Evolutionary conservation across 2,888 invertebrate genomes (phyloP).

Genomic region (Seira sanloemensis): DNA sequence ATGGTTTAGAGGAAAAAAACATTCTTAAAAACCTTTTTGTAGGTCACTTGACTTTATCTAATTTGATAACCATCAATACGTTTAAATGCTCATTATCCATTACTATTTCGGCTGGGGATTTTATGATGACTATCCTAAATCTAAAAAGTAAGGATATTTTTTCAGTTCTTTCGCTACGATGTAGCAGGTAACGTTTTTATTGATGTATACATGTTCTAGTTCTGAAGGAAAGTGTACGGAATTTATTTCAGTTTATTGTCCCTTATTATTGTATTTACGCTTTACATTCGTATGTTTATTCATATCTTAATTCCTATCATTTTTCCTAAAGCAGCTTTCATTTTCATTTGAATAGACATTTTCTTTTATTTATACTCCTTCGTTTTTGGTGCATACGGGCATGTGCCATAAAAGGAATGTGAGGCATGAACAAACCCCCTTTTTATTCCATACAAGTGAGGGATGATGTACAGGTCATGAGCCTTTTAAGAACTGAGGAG

Average conservation of each 20-base stretch:
- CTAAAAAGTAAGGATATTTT: background rate
- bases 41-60: too few species aligned
- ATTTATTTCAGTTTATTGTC: constrained; percentile 34
- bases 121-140: too few species aligned
- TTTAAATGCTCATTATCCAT: background rate
- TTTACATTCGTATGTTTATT: too few species aligned
- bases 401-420: constrained; percentile 57
- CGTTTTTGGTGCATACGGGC: background rate
- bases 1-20: too few species aligned
- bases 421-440: constrained; percentile 34
- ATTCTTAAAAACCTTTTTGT: too few species aligned
- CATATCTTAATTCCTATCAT: background rate
- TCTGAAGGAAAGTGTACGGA: constrained; percentile 31
- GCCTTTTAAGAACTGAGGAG: constrained; percentile 32
- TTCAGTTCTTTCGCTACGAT: background rate
- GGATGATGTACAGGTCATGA: constrained; percentile 56
- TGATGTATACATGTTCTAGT: background rate
- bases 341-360: constrained; percentile 63
- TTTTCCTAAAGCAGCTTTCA: constrained; percentile 56
- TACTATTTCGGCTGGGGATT: background rate
- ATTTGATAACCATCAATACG: background rate
- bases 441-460: constrained; percentile 57
- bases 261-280: background rate
- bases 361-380: constrained; percentile 30
- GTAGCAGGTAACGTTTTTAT: background rate